Evolutionary conservation across 2,797 vertebrate species (phyloP).

Genomic region (Otus scops): DNA sequence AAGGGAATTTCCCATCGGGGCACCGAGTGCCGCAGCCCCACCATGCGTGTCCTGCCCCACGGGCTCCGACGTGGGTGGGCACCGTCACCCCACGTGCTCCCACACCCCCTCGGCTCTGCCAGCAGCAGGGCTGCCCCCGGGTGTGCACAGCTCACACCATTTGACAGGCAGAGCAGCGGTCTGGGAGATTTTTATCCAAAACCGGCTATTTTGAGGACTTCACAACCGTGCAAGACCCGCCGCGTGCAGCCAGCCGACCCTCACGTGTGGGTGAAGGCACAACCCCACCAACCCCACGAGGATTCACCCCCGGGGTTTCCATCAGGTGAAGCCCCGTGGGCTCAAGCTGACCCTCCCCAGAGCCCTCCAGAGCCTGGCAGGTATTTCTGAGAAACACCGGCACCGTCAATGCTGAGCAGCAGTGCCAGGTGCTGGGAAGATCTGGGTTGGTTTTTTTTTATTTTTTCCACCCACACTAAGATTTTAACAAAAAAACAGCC

Average conservation of each 20-base stretch:
- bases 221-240: not conserved
- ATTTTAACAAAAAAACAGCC: not conserved
- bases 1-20: not conserved
- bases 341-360: not conserved
- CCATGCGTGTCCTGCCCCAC: not conserved
- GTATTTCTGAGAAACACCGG: not conserved
- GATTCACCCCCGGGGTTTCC: not conserved
- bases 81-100: not conserved
- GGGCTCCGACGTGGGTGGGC: not conserved
- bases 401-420: not conserved
- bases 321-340: not conserved
- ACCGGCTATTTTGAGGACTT: not conserved
- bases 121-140: not conserved
- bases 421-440: not conserved
- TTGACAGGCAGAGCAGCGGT: not conserved
- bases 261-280: accelerated
- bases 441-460: not conserved
- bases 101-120: not conserved
- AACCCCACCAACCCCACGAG: not conserved
- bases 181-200: not conserved
- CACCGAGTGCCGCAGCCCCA: not conserved
- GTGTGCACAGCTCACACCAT: not conserved
- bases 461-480: not conserved
- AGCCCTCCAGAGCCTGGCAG: not conserved
- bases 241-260: not conserved